phyloP scores from a whole-genome alignment of 2,113 vertebrate species.

The Mixornis gularis region DNA sequence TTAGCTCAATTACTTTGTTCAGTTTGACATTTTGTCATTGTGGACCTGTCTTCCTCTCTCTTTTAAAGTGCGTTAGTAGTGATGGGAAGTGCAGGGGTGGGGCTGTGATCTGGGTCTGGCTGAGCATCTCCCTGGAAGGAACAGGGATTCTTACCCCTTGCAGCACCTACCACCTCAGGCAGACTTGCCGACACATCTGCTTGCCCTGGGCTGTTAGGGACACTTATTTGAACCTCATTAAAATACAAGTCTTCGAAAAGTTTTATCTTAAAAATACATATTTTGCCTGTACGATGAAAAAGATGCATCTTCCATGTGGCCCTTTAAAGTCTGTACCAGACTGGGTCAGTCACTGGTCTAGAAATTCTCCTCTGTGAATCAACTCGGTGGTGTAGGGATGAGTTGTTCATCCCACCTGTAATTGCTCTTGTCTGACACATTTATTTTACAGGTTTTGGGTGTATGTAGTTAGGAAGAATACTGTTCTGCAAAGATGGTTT shows the following conservation, averaged over 20 bases:
- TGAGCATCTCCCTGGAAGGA: not conserved
- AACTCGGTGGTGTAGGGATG: not conserved
- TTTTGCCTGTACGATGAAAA: not conserved
- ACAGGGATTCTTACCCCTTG: not conserved
- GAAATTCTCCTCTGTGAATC: not conserved
- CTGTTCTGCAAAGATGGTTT: not conserved
- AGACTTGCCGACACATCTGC: fast-evolving
- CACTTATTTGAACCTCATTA: not conserved
- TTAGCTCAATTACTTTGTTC: slow-evolving; percentile 63
- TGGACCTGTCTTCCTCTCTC: slow-evolving; percentile 59
- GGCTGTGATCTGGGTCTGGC: not conserved
- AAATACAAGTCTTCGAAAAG: not conserved
- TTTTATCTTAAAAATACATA: not conserved
- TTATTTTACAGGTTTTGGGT: not conserved
- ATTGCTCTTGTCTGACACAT: not conserved
- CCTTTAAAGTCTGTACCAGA: not conserved
- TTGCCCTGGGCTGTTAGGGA: not conserved
- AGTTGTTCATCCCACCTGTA: not conserved
- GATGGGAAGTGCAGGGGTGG: slow-evolving; percentile 60
- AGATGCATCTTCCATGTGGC: not conserved
- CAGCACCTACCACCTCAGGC: not conserved
- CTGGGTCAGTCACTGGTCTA: not conserved
- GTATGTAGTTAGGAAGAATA: not conserved
- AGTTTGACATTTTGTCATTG: slow-evolving; percentile 50
- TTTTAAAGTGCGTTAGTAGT: slow-evolving; percentile 37